Conservation (phyloP, 2,888 invertebrate genomes). For the Ophioninae sp. region DNA sequence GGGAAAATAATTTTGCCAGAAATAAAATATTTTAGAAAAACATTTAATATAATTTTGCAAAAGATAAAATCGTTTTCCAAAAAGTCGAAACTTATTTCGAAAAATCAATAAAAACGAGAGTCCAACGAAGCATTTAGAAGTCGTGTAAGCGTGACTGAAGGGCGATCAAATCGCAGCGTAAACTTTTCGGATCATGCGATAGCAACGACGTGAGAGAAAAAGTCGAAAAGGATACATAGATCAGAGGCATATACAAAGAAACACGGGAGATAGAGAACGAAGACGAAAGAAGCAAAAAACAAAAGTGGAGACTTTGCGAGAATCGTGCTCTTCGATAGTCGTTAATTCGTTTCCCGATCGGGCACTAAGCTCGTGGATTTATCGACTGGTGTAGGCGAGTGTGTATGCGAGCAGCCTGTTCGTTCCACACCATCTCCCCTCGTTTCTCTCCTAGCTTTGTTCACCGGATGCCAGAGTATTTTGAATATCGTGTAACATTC, state of each 20-base stretch:
- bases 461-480: slow-evolving; percentile 45
- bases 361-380: slow-evolving; percentile 61
- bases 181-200: slow-evolving; percentile 49
- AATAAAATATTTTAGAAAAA: no score
- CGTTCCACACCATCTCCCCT: slow-evolving; percentile 6
- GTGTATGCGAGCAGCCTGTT: slow-evolving; percentile 33
- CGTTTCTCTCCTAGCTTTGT: slow-evolving; percentile 23
- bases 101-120: slow-evolving; percentile 28
- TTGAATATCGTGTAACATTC: slow-evolving; percentile 45
- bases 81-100: neutral
- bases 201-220: slow-evolving; percentile 21
- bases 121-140: neutral
- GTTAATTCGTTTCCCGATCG: slow-evolving; percentile 63
- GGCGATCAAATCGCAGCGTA: slow-evolving; percentile 24
- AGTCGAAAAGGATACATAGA: slow-evolving; percentile 19
- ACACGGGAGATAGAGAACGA: neutral
- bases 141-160: neutral
- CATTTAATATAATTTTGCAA: neutral
- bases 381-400: slow-evolving; percentile 51
- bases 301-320: slow-evolving; percentile 59
- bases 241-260: slow-evolving; percentile 31
- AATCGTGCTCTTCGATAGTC: slow-evolving; percentile 62
- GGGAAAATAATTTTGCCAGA: no score
- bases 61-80: neutral
- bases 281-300: slow-evolving; percentile 29